These are phyloP conservation scores for Cotesia typhae DNA, from an alignment of 1,140 invertebrate genomes.

Conservation along the genomic window DNA sequence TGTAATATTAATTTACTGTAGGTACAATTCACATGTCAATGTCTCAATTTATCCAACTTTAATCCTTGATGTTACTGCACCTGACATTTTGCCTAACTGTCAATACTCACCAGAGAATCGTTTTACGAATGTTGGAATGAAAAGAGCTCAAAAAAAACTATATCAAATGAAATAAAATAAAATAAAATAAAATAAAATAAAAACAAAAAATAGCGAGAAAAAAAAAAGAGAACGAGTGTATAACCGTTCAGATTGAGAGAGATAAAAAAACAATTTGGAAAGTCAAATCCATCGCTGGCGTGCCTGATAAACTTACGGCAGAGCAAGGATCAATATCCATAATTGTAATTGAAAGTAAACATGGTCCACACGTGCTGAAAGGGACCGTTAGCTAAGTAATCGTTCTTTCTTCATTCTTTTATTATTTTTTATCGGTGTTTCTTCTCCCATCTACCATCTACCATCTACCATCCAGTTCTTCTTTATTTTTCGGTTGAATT, in stretches of 20 bases:
- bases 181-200: not conserved
- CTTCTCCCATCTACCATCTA: conserved; percentile 5
- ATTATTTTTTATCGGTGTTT: not conserved
- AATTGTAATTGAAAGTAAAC: conserved; percentile 40
- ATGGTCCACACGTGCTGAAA: conserved; percentile 33
- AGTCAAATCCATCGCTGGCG: conserved; percentile 34
- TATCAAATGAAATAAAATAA: not conserved
- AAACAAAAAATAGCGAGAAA: not conserved
- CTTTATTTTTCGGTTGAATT: conserved; percentile 4
- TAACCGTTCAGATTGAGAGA: not conserved
- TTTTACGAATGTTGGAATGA: conserved; percentile 19
- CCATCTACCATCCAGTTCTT: not conserved
- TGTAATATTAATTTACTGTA: not conserved
- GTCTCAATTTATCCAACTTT: conserved; percentile 23
- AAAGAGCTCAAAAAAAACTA: not conserved
- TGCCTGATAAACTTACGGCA: conserved; percentile 27
- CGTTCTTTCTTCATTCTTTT: conserved; percentile 24
- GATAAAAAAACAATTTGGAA: conserved; percentile 32
- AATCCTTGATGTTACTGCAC: conserved; percentile 20
- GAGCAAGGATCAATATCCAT: conserved; percentile 37
- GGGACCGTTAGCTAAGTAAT: conserved; percentile 24
- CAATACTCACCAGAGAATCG: conserved; percentile 18
- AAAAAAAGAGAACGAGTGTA: not conserved
- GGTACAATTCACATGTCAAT: conserved; percentile 14
- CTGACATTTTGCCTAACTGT: conserved; percentile 24